Base-by-base conservation (phyloP, 2,888 invertebrate genomes). In the Lepetodrilus schrolli region DNA sequence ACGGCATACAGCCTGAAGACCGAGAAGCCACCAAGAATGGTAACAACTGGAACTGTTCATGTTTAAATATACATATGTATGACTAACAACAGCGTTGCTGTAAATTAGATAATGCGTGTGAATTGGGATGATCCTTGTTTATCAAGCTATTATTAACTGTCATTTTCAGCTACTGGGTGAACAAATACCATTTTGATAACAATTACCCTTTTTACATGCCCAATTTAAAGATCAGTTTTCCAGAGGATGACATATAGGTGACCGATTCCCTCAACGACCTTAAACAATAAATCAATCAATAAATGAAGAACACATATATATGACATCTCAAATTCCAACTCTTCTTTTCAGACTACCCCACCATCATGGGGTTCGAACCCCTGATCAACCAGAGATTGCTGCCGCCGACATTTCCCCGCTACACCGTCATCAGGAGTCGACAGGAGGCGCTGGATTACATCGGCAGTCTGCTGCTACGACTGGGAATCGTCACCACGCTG, bases 381-480 rank as follows among this genome's bases (percentile, higher is more conserved):
- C 94, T 97, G 91, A 95, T 98, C 51, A 99, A 99, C 92, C 98
- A 98, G 91, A 93, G 97, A 50, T 92, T 98, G 68, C 92, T 99
- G 72, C 99, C 99, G n/a, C 98, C 99, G 0, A 98, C 99, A 20
- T 99, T 99, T 92, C 99, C 99, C 0, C 94, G 99, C 21, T 98
- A 97, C 91, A 96, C 97, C 0, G 95, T 96, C 91, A 96, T 98
- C 66, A 84, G 84, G 47, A 79, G 82, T 34, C 77, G 88, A 10
- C 91, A 92, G 69, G 96, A 96, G 87, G 96, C 97, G 38, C 90
- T 96, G 77, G 92, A 93, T 80, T 96, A 96, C 90, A 93, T 96
- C 87, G 95, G 95, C 84, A 94, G 94, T 87, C 93, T 98, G 84
- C 93, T 97, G n/a, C 93, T 94, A 48, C 93, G 96, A 76, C 79